Percentiles rank a stretch among this genome's conserved stretches.
phyloP scores from a whole-genome alignment of 2,888 invertebrate species.

The Notodonta dromedarius region DNA sequence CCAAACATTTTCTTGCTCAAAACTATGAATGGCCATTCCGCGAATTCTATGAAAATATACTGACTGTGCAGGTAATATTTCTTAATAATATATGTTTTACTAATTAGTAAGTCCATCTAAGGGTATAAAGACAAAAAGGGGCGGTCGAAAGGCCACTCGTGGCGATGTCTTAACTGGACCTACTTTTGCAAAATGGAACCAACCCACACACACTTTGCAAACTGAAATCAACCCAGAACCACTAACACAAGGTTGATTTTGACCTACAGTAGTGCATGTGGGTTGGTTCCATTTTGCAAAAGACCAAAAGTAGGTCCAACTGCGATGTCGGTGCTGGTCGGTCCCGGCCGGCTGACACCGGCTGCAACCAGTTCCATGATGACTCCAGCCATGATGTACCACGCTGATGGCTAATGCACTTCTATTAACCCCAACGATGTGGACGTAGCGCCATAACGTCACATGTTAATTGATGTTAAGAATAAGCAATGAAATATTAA shows the following conservation, averaged over 20 bases:
- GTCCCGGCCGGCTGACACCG: slow-evolving; percentile 16
- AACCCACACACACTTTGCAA: too few species aligned
- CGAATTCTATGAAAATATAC: too few species aligned
- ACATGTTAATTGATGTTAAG: slow-evolving; percentile 33
- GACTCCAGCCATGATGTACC: slow-evolving; percentile 36
- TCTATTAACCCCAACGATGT: slow-evolving; percentile 54
- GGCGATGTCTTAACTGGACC: slow-evolving; percentile 22
- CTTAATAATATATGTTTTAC: slow-evolving; percentile 23
- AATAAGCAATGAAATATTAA: slow-evolving; percentile 20
- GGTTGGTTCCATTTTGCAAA: too few species aligned
- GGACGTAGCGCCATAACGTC: slow-evolving; percentile 26
- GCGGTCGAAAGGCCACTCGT: background rate
- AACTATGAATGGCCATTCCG: too few species aligned
- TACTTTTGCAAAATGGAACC: too few species aligned
- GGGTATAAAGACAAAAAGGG: slow-evolving; percentile 52
- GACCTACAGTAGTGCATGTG: too few species aligned
- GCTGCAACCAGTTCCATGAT: slow-evolving; percentile 38
- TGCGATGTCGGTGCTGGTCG: slow-evolving; percentile 28
- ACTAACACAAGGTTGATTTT: too few species aligned
- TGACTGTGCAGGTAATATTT: background rate
- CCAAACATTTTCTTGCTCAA: too few species aligned
- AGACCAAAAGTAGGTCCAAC: too few species aligned
- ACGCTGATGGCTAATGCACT: slow-evolving; percentile 53
- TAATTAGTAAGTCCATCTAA: slow-evolving; percentile 60
- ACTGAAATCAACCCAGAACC: too few species aligned